Base-by-base conservation (phyloP, 2,888 invertebrate genomes). In the Aricia artaxerxes region DNA sequence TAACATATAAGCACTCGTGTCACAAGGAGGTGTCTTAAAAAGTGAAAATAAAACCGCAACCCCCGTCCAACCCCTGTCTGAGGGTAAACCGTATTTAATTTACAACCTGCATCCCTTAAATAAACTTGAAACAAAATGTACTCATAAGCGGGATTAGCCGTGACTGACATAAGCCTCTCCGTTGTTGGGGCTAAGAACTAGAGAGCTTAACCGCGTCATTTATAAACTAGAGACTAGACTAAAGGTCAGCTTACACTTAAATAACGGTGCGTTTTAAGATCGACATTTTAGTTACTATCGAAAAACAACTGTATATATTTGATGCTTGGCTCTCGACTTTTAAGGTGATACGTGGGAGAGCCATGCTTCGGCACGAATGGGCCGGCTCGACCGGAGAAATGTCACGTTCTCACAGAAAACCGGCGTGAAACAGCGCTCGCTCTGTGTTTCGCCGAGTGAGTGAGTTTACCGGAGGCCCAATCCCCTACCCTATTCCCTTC, bases 91-190 rank as follows among this genome's bases (percentile, higher is more conserved):
- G 69, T 69, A 35, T 38, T 69, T 69, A 69, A 69, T 69, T 69
- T 69, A 69, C 69, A 69, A 13, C 35, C 69, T 13, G 69, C 69
- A 35, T 13, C 69, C 35, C 64, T 35, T 69, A 38, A 69, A 69
- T 69, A 69, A 69, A 69, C 69, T 69, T 69, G 69, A 69, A 69
- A 69, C 69, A 69, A 69, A 64, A 69, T 69, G 69, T 69, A 69
- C 38, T 69, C 69, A 69, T 69, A 69, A 69, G 16, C 69, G 13
- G 35, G 69, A 35, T 69, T 69, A 69, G 13, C 35, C 69, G 69
- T 69, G 69, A 69, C 69, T 69, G 69, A 69, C 69, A 9, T 69
- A 69, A 69, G 69, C 69, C 69, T 13, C 69, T 64, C 24, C 64
- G 31, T 31, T 24, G 31, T 64, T 64, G 11, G 38, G 1, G 35